Conservation (phyloP, 2,888 invertebrate species). For the Drosophila limbata region DNA sequence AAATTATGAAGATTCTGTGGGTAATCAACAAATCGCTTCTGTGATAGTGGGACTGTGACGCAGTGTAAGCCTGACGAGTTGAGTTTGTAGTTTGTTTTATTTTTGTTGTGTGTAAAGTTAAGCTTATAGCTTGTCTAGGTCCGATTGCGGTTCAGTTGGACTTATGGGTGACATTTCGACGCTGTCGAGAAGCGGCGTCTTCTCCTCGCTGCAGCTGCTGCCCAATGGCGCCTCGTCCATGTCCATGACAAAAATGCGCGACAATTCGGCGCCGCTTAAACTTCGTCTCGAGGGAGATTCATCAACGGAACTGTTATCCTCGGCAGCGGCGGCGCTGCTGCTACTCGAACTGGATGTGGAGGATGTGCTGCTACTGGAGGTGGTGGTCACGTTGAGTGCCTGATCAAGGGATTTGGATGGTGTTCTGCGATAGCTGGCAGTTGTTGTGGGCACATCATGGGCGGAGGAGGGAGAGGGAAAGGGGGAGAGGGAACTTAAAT, state of each 20-base stretch:
- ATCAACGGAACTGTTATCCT: slow-evolving; percentile 82
- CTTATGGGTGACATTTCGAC: slow-evolving; percentile 85
- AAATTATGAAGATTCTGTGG: background rate
- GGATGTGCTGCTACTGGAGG: slow-evolving; percentile 38
- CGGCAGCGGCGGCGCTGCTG: slow-evolving; percentile 54
- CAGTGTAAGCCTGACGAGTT: background rate
- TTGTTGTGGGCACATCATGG: slow-evolving; percentile 30
- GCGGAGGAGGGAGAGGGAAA: slow-evolving; percentile 57
- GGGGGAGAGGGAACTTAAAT: slow-evolving; percentile 65
- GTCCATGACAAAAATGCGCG: slow-evolving; percentile 82
- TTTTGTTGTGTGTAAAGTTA: background rate
- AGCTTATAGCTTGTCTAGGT: slow-evolving; percentile 73
- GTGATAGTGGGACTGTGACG: background rate
- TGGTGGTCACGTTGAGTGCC: slow-evolving; percentile 65
- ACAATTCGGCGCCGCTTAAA: slow-evolving; percentile 79
- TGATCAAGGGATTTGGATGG: slow-evolving; percentile 81
- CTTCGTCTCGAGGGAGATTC: slow-evolving; percentile 82
- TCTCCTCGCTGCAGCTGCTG: slow-evolving; percentile 84
- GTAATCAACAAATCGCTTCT: background rate
- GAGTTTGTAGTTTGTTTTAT: background rate
- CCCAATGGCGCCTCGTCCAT: slow-evolving; percentile 76
- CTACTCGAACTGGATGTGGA: slow-evolving; percentile 43
- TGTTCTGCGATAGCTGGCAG: slow-evolving; percentile 68
- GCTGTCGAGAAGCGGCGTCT: slow-evolving; percentile 85
- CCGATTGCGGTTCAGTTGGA: slow-evolving; percentile 82